Conservation (phyloP, 1,140 invertebrate species). For the Heliconius hermathena region DNA sequence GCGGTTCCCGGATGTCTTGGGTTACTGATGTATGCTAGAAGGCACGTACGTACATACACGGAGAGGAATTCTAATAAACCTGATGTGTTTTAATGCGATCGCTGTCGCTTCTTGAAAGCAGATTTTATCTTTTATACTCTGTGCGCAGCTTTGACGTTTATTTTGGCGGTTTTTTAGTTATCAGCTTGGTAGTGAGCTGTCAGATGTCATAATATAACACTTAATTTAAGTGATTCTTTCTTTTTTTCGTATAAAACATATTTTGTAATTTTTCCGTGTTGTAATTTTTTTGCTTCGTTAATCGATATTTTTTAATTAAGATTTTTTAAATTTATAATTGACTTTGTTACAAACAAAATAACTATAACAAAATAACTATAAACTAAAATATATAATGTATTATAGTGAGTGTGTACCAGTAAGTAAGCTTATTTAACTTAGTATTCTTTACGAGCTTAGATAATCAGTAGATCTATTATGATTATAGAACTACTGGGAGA, state of each 20-base stretch:
- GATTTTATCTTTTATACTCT: slow-evolving; percentile 28
- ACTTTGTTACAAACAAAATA: too few relatives aligned
- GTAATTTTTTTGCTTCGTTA: too few relatives aligned
- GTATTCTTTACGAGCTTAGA: too few relatives aligned
- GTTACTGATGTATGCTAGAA: slow-evolving; percentile 49
- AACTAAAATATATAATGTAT: too few relatives aligned
- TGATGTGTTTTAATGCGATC: slow-evolving; percentile 49
- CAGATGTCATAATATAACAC: background rate
- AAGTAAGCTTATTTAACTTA: too few relatives aligned
- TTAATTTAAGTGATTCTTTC: background rate
- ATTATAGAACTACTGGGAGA: too few relatives aligned
- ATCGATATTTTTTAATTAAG: too few relatives aligned
- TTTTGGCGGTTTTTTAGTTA: slow-evolving; percentile 11
- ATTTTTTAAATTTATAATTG: too few relatives aligned
- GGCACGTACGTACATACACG: slow-evolving; percentile 46
- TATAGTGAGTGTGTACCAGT: too few relatives aligned
- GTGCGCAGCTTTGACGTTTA: slow-evolving; percentile 17
- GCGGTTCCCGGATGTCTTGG: slow-evolving; percentile 52
- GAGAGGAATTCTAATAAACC: slow-evolving; percentile 55
- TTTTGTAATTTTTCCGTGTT: background rate
- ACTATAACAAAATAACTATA: too few relatives aligned
- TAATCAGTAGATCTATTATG: too few relatives aligned
- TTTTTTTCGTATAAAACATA: background rate
- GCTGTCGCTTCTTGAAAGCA: slow-evolving; percentile 25
- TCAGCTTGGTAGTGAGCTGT: background rate